Percentiles rank a stretch among this genome's conserved stretches.
Conservation (phyloP, 2,797 vertebrate genomes). For the Chrosomus eos region DNA sequence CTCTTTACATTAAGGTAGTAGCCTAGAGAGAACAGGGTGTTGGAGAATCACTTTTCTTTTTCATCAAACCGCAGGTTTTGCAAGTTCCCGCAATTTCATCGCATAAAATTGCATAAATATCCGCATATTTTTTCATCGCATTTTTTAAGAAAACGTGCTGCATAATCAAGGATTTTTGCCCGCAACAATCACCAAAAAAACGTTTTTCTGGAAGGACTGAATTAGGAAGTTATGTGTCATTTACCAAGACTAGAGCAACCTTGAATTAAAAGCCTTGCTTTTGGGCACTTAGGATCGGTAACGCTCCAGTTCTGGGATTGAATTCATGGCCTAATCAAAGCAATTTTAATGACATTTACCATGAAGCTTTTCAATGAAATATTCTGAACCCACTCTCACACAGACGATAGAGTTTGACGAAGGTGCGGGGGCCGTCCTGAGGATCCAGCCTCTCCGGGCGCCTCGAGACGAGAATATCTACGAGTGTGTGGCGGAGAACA, state of each 20-base stretch:
- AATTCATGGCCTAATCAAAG: background rate
- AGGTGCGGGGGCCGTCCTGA: slow-evolving; percentile 91
- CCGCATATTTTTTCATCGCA: no score
- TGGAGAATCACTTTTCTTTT: no score
- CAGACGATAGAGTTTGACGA: slow-evolving; percentile 98
- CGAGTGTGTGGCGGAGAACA: slow-evolving; percentile 94
- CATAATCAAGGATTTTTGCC: no score
- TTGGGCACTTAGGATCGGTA: background rate
- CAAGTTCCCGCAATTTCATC: no score
- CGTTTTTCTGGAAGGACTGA: no score
- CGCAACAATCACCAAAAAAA: no score
- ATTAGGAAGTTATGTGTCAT: background rate
- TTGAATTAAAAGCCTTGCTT: background rate
- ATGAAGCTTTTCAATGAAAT: background rate
- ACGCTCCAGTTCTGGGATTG: background rate
- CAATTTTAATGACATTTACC: background rate
- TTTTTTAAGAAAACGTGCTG: no score
- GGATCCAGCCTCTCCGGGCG: slow-evolving; percentile 94
- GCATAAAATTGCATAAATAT: no score
- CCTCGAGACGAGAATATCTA: slow-evolving; percentile 96
- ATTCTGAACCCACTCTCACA: background rate
- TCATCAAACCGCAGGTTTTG: no score
- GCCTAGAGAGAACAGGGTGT: no score
- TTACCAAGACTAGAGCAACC: background rate
- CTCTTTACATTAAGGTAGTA: no score